Evolutionary conservation across 1,140 invertebrate species (phyloP).

Genomic region (Eumeta japonica): DNA sequence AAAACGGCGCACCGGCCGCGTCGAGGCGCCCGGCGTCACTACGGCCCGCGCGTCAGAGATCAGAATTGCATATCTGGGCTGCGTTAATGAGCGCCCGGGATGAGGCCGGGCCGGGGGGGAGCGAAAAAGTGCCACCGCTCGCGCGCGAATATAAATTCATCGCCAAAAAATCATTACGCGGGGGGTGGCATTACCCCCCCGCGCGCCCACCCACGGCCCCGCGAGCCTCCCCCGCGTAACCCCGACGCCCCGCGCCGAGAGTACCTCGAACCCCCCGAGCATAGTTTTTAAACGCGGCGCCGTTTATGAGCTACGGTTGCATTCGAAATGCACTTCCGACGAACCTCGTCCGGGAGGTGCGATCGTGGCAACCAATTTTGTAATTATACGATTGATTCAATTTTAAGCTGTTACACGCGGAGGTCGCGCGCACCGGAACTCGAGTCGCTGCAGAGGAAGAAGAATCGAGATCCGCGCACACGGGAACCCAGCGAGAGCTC

Average conservation of each 20-base stretch:
- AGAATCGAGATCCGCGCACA: no score
- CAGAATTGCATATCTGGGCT: conserved; percentile 61
- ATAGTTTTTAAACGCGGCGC: conserved; percentile 55
- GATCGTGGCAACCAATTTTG: no score
- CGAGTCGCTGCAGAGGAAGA: no score
- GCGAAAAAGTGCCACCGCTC: conserved; percentile 55
- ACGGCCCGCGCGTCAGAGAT: conserved; percentile 59
- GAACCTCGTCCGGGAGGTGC: no score
- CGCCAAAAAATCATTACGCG: conserved; percentile 62
- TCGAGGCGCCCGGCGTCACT: conserved; percentile 53
- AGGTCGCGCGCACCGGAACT: no score
- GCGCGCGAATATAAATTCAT: conserved; percentile 61
- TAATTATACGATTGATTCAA: no score
- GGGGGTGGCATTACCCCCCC: conserved; percentile 55
- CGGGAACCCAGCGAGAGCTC: no score
- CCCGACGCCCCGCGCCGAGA: background rate
- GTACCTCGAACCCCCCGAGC: no score
- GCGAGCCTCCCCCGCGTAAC: background rate
- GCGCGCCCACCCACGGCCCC: no score
- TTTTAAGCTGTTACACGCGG: no score
- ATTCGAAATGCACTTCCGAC: no score
- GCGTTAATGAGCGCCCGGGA: conserved; percentile 59
- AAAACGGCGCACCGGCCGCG: conserved; percentile 53
- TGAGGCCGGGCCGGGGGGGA: conserved; percentile 35
- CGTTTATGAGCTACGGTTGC: no score